These are phyloP conservation scores for Philotrypesis tridentata DNA, from an alignment of 1,140 invertebrate species.

Conservation along the genomic window DNA sequence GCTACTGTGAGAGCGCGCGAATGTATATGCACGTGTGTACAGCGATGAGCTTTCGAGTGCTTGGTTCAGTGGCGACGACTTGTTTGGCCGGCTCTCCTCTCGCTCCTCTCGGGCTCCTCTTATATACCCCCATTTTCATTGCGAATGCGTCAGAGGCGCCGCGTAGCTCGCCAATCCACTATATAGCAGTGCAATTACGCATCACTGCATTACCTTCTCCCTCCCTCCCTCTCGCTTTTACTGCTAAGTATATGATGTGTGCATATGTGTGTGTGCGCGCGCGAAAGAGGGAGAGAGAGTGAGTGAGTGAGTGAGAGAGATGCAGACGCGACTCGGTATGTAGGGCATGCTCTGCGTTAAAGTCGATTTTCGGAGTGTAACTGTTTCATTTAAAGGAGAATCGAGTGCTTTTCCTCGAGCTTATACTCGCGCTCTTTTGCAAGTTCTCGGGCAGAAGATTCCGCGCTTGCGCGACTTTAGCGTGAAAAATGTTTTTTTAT, in stretches of 20 bases:
- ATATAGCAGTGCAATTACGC: conserved; percentile 4
- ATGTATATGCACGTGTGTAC: background rate
- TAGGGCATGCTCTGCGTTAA: background rate
- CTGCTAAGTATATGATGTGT: background rate
- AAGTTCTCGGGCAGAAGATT: too few relatives aligned
- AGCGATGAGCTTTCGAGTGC: background rate
- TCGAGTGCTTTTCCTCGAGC: too few relatives aligned
- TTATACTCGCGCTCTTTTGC: too few relatives aligned
- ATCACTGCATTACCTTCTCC: conserved; percentile 21
- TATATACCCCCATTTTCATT: background rate
- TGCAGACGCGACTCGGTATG: background rate
- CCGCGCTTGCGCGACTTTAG: too few relatives aligned
- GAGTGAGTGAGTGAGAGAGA: too few relatives aligned
- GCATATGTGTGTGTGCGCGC: background rate
- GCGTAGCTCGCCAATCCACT: background rate
- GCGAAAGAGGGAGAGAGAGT: too few relatives aligned
- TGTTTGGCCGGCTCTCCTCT: background rate
- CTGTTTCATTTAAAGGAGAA: too few relatives aligned
- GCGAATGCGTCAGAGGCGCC: conserved; percentile 25
- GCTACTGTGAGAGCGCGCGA: background rate
- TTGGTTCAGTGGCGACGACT: background rate
- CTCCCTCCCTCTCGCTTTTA: background rate
- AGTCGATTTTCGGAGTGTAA: background rate
- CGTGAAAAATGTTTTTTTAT: too few relatives aligned
- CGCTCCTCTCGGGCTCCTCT: background rate